Base-by-base conservation (phyloP, 2,888 invertebrate species). In the Psylliodes chrysocephalus region DNA sequence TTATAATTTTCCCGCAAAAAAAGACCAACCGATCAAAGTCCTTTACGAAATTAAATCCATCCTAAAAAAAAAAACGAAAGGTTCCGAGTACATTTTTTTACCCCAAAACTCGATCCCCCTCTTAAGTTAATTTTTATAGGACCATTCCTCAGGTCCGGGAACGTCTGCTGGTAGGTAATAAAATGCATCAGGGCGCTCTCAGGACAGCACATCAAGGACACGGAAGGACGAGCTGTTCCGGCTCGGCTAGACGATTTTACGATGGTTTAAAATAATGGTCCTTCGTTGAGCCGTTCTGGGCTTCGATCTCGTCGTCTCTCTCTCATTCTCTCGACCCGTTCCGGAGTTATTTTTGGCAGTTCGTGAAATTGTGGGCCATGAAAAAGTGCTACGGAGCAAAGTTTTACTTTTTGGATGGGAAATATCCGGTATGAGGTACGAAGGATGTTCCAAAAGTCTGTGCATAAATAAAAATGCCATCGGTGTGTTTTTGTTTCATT, bases 181-280 rank as follows among this genome's bases (percentile, higher is more conserved):
- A 59, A 59, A 49, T 59, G 59, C 49, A 59, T 59, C 59, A 59
- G 59, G 28, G 35, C 38, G 12, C 49, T 40, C 49, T 59, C 59
- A 59, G 59, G 28, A 47, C 38, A 19, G 35, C 47, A 40, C 49
- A 19, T 44, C 59, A 28, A 49, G 49, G 40, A 49, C 49, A 28
- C 49, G 49, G 49, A 49, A 40, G 25, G 59, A 49, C 8, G 15
- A 40, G 15, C 5, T 28, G 28, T 7, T 38, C 49, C 28, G 49
- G 49, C 28, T 7, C 57, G 55, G 55, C 28, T 18, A 22, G 25
- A 35, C 57, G 40, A 59, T 59, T 59, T 59, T 59, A 49, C 49
- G 49, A 59, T 15, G 49, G 40, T 59, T 30, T 59, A 59, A 40
- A 59, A 59, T 59, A 59, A 59, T 49, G 59, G 17, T 15, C 40